These are phyloP conservation scores for Dendropsophus ebraccatus DNA, from an alignment of 2,113 vertebrate genomes.

Conservation along the genomic window DNA sequence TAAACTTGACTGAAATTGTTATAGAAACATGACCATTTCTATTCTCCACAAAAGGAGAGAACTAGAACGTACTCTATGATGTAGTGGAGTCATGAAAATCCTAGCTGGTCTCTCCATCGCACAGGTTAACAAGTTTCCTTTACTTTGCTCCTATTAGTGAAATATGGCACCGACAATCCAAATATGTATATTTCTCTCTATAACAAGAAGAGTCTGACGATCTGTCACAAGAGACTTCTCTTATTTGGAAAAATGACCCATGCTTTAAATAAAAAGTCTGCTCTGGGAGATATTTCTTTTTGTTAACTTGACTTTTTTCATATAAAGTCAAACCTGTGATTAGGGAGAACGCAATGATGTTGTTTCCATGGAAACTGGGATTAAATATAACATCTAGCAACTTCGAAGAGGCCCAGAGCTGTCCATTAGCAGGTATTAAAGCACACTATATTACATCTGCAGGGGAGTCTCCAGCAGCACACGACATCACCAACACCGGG, in stretches of 20 bases:
- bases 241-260: constrained; percentile 28
- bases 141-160: background rate
- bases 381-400: constrained; percentile 58
- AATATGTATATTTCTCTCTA: background rate
- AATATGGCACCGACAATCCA: background rate
- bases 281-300: constrained; percentile 32
- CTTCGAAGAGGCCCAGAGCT: constrained; percentile 47
- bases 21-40: background rate
- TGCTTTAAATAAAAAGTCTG: background rate
- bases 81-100: too few relatives aligned
- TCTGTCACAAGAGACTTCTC: background rate
- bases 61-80: too few relatives aligned
- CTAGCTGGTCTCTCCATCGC: too few relatives aligned
- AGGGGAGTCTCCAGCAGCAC: constrained; percentile 10
- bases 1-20: background rate
- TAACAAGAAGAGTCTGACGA: background rate
- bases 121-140: too few relatives aligned
- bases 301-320: constrained; percentile 49
- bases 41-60: background rate
- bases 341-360: constrained; percentile 53
- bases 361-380: constrained; percentile 54
- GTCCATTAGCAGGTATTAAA: constrained; percentile 60
- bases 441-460: constrained; percentile 41
- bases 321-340: constrained; percentile 57
- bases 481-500: constrained; percentile 20